Base-by-base conservation (phyloP, 2,888 invertebrate species). In the Liodrosophila aerea region DNA sequence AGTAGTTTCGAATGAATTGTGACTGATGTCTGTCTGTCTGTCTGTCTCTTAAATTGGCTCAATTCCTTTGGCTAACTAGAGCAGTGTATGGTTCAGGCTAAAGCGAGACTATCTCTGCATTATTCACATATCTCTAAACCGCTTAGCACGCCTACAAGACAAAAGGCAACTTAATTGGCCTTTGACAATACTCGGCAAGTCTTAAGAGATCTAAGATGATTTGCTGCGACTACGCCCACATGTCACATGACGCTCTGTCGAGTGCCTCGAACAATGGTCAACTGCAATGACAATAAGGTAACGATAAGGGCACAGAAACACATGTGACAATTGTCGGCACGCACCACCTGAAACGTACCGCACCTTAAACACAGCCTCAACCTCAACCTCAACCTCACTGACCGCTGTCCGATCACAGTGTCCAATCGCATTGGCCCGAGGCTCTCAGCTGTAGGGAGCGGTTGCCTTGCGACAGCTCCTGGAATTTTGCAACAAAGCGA, bases 241-340 rank as follows among this genome's bases (percentile, higher is more conserved):
- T 53, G 45, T 43, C 64, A 58, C 45, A 72, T 40, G 49, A 39
- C 31, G 43, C 13, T 29, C 41, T 39, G 40, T 75, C 62, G 56
- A 74, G 75, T 75, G 69, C 30, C 46, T 33, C 37, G 57, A 39
- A 75, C 76, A 74, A 74, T 60, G 62, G 34, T 12, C 57, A 27
- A 18, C 33, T 9, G 12, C 43, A 58, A 63, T 50, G 50, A 34
- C 27, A 49, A 39, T 43, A 43, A 51, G 36, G 45, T 46, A 71
- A 73, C 44, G 41, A n/a, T n/a, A n/a, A 33, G 30, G 51, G 37
- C 37, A 56, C 36, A 50, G 46, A 47, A 59, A 40, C 39, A 44
- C 50, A 76, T 68, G 76, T 73, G 78, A 77, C 78, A 84, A 78
- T 83, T 83, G 81, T 57, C 64, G 73, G 73, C 73, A 72, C 71